Conservation (phyloP, 2,797 vertebrate species). For the Syngnathus rostellatus region DNA sequence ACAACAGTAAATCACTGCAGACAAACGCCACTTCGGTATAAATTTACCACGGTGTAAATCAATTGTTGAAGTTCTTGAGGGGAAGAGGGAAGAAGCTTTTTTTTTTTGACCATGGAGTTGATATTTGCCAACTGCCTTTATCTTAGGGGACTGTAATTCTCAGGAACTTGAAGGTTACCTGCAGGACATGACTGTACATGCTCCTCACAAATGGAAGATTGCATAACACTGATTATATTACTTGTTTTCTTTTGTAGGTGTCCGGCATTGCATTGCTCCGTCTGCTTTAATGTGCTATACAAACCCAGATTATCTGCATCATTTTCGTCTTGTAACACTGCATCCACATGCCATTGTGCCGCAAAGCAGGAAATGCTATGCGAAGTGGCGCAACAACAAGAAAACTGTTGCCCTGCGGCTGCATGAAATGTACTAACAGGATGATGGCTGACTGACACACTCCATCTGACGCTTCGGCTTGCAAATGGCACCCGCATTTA, state of each 20-base stretch:
- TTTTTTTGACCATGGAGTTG: too few relatives aligned
- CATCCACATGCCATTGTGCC: neutral
- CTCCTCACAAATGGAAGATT: neutral
- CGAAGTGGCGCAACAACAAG: slow-evolving; percentile 19
- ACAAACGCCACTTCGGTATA: too few relatives aligned
- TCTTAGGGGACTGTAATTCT: neutral
- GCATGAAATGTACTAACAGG: slow-evolving; percentile 18
- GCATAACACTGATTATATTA: slow-evolving; percentile 2
- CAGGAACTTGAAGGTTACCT: slow-evolving; percentile 1
- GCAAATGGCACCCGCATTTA: neutral
- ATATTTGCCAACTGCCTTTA: too few relatives aligned
- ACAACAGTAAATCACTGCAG: too few relatives aligned
- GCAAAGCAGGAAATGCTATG: neutral
- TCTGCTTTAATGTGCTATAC: neutral
- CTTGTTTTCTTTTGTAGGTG: neutral
- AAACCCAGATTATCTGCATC: neutral
- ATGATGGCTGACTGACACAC: neutral
- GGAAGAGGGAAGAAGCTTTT: neutral
- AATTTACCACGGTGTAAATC: too few relatives aligned
- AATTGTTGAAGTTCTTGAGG: too few relatives aligned
- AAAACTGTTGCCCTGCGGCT: slow-evolving; percentile 26
- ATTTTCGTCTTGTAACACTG: neutral
- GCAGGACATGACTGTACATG: slow-evolving; percentile 23
- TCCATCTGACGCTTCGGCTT: neutral
- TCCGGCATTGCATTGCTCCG: neutral